phyloP scores from a whole-genome alignment of 1,140 invertebrate genomes.

The Saccostrea glomerata region DNA sequence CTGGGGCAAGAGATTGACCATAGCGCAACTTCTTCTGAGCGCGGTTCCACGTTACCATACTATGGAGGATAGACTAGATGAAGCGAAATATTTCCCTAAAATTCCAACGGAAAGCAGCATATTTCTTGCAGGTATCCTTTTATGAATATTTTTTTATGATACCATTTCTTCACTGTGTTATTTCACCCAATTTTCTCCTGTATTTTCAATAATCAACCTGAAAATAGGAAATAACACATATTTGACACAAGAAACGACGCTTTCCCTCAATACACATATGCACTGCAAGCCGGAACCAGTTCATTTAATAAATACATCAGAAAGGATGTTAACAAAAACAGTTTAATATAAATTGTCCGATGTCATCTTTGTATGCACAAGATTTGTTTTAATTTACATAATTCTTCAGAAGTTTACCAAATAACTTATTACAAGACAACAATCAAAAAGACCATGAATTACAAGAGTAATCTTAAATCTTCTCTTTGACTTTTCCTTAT shows the following conservation, averaged over 20 bases:
- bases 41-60: constrained; percentile 15
- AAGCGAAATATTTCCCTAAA: constrained; percentile 1
- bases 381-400: too few relatives aligned
- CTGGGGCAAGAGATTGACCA: not conserved
- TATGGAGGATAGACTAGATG: not conserved
- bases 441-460: too few relatives aligned
- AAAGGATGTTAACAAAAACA: not conserved
- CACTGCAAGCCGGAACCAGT: constrained; percentile 34
- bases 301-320: constrained; percentile 38
- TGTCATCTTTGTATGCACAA: too few relatives aligned
- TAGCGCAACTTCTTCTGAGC: not conserved
- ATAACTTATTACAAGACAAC: too few relatives aligned
- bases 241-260: not conserved
- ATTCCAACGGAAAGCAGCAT: constrained; percentile 17
- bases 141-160: not conserved
- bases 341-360: too few relatives aligned
- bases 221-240: constrained; percentile 20
- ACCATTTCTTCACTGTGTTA: not conserved
- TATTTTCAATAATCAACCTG: constrained; percentile 14
- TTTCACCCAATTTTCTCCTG: not conserved
- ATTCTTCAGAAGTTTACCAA: too few relatives aligned
- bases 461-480: too few relatives aligned
- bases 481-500: too few relatives aligned
- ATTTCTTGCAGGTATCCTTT: not conserved
- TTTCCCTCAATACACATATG: constrained; percentile 32